Base-by-base conservation (phyloP, 1,140 invertebrate genomes). In the Drosophila orosa region DNA sequence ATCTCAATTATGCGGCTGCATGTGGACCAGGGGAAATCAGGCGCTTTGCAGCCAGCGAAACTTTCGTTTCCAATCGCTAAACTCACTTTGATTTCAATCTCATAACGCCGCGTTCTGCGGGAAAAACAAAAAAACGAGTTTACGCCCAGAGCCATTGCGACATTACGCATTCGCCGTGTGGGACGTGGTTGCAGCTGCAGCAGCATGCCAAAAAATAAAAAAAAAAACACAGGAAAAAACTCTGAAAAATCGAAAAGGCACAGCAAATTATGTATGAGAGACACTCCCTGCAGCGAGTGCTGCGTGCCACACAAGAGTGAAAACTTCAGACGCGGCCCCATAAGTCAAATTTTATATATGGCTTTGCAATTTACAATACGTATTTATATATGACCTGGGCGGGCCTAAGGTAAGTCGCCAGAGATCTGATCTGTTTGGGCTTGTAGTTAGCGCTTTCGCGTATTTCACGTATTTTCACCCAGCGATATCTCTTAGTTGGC, bases 141-240 rank as follows among this genome's bases (percentile, higher is more conserved):
- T 85, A 42, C 42, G 33, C 47, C 35, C 33, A 59, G 40, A 61
- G 54, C 29, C 59, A 56, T 56, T 39, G 66, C 66, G 35, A 61
- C 69, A 80, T 89, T 87, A 87, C 84, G 77, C 83, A 87, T 89
- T 74, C 80, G 80, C 84, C 62, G 67, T 47, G 79, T 87, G 84
- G 80, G 83, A 60, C 44, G 63, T 60, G 59, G 69, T 48, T 55
- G 40, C 71, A 44, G 33, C 35, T 73, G 71, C 74, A 75, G 50
- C 40, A 50, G 59, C 60, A 66, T 69, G 55, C 61, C 35, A 82
- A 68, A 73, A 83, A 82, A 33, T 17, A 25, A 22, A 5, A 13
- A 24, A 17, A 17, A 25, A 25, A 17, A 25, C n/a, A n/a, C 2
- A 22, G 4, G 8, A 24, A 25, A 31, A 59, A 13, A 44, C 19